Evolutionary conservation across 92 coral and sea anemone genomes (phyloP), one percentile per base, ranked within the genome.

Genomic region (Virgularia gustaviana): DNA sequence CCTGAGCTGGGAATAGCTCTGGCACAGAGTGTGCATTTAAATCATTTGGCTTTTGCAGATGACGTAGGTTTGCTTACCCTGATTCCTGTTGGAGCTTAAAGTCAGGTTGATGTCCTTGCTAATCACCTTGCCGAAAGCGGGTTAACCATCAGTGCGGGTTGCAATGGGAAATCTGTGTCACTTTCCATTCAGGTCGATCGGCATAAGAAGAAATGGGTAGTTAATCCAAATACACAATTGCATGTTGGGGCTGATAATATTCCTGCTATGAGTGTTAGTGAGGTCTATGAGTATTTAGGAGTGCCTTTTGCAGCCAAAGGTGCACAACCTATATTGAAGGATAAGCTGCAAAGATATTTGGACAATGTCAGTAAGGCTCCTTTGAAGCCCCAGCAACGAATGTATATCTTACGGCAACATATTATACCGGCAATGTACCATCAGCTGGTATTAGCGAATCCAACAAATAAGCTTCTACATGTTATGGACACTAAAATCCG

Each of bases 351-450:
- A 41, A 20, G 6, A 0, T 22, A 41, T n/a, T 15, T 65, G 4
- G 18, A 65, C 0, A 65, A 63, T 55, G 29, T 60, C 20, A 4
- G 74, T 0, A 2, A 60, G n/a, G 85, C 80, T 3, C 80, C 85
- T 1, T 63, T 73, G 61, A 65, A 81, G 71, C 85, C 81, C 11
- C 85, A 73, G 25, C 80, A 74, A 43, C 43, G 58, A 10, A 18
- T 73, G 7, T 73, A 54, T 41, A 52, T 51, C 6, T 34, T 45
- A 13, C 23, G 24, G 35, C 19, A 2, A 13, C 30, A 73, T 30
- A 56, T 80, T 20, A 2, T 73, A n/a, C n/a, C n/a, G n/a, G n/a
- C n/a, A n/a, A 6, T 55, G 34, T 36, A 29, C 2, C 85, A 81
- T 28, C 55, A 74, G 31, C 27, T 81, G 16, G 65, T 60, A 1